Percentiles rank a stretch among this genome's conserved stretches.
Evolutionary conservation across 2,888 invertebrate genomes (phyloP).

Genomic region (Uloborus plumipes): DNA sequence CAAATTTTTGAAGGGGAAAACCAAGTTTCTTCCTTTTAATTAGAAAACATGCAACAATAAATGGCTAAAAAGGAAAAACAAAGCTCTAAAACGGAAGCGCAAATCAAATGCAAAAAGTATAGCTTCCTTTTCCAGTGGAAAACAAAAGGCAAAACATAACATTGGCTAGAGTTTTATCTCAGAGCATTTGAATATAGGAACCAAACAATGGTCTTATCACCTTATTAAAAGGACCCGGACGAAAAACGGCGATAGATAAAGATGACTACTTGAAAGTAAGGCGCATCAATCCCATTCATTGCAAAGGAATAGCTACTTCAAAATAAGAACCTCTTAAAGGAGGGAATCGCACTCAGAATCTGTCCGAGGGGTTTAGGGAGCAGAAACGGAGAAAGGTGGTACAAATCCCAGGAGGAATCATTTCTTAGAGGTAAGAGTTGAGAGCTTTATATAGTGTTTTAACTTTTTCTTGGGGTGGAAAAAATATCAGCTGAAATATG

Average conservation of each 20-base stretch:
- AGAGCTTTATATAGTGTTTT: neutral
- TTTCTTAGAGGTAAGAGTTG: neutral
- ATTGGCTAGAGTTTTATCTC: slow-evolving; percentile 30
- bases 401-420: neutral
- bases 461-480: neutral
- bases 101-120: slow-evolving; percentile 36
- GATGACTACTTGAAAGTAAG: neutral
- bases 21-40: slow-evolving; percentile 34
- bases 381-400: no score
- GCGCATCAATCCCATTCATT: neutral
- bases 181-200: slow-evolving; percentile 19
- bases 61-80: slow-evolving; percentile 25
- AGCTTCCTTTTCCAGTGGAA: slow-evolving; percentile 43
- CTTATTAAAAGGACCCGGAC: neutral
- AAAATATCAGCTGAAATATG: neutral
- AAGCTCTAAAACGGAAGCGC: slow-evolving; percentile 21
- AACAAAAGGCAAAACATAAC: slow-evolving; percentile 27
- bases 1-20: neutral
- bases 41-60: slow-evolving; percentile 40
- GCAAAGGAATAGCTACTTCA: neutral
- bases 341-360: no score
- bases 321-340: slow-evolving; percentile 3
- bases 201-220: slow-evolving; percentile 16
- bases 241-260: neutral
- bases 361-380: no score